Base-by-base conservation (phyloP, 2,888 invertebrate species). In the Glaucopsyche alexis region DNA sequence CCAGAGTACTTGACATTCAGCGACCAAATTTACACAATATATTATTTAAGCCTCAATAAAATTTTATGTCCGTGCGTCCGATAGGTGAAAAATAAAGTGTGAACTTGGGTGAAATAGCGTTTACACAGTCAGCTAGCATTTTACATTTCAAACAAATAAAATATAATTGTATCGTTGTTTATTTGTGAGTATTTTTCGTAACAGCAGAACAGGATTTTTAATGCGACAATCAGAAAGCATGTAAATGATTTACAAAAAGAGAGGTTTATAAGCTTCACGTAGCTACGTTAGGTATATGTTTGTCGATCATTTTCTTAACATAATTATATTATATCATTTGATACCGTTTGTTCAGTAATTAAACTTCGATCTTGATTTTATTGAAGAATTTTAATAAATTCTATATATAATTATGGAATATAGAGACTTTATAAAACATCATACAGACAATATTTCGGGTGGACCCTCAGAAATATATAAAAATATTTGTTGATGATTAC, bases 191-290 rank as follows among this genome's bases (percentile, higher is more conserved):
- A 47, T 47, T 47, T 47, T 47, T 47, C 13, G 29, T 38, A 38
- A 6, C 60, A 29, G 13, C 84, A 29, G 29, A 60, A 29, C 19
- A 60, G 7, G 14, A 60, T 29, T 60, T 60, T 60, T 38, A 60
- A 55, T 60, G 29, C 14, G 60, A 38, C 29, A 29, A 60, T 29
- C 60, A 29, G 60, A 11, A 13, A 47, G 60, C 14, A 29, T 60
- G 29, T 13, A 60, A 29, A 60, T 29, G 29, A 29, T 60, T 55
- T 19, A 55, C 55, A 19, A 55, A 55, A 55, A 55, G 16, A 7
- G 6, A 8, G 8, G 42, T 42, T 7, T 42, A 5, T 42, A 42
- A 42, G 42, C 7, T 42, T 42, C 42, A 42, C 42, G 7, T 29
- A 42, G 3, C 40, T 40, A 40, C 40, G 4, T 3, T 42, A 42